These are phyloP conservation scores for Clarias fuscus DNA, from an alignment of 2,797 vertebrate genomes.

Conservation along the genomic window DNA sequence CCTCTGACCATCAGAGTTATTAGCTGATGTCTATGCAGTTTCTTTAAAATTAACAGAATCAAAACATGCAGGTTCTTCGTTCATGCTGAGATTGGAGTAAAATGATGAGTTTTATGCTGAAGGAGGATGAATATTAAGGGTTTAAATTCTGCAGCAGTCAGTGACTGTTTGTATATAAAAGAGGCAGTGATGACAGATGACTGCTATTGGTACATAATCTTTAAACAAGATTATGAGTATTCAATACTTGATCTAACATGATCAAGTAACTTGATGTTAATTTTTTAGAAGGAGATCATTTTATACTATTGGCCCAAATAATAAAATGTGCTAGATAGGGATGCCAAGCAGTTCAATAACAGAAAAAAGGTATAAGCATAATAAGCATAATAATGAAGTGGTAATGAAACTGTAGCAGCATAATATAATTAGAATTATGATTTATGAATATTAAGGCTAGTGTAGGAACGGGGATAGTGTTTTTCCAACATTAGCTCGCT, in stretches of 20 bases:
- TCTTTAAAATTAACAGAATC: not conserved
- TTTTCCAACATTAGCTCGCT: not conserved
- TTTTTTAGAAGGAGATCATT: not conserved
- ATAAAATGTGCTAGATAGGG: not conserved
- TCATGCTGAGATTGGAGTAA: not conserved
- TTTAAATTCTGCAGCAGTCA: not conserved
- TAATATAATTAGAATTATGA: not conserved
- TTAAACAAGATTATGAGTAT: not conserved
- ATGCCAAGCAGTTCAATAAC: not conserved
- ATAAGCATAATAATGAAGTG: not conserved
- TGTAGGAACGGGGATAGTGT: not conserved
- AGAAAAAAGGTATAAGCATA: not conserved
- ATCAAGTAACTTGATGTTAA: not conserved
- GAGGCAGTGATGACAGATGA: not conserved
- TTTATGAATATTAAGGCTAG: not conserved
- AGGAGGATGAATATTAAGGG: not conserved
- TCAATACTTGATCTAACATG: not conserved
- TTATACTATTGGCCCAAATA: not conserved
- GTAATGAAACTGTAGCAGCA: not conserved
- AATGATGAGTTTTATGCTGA: not conserved
- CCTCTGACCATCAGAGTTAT: conserved; percentile 35
- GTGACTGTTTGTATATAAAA: not conserved
- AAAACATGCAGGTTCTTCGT: not conserved
- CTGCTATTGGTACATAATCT: not conserved
- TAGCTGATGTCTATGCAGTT: not conserved